A percentile compares a stretch with the other conserved stretches of the same genome.
Conservation (phyloP, 2,888 invertebrate species). For the Eurois occulta region DNA sequence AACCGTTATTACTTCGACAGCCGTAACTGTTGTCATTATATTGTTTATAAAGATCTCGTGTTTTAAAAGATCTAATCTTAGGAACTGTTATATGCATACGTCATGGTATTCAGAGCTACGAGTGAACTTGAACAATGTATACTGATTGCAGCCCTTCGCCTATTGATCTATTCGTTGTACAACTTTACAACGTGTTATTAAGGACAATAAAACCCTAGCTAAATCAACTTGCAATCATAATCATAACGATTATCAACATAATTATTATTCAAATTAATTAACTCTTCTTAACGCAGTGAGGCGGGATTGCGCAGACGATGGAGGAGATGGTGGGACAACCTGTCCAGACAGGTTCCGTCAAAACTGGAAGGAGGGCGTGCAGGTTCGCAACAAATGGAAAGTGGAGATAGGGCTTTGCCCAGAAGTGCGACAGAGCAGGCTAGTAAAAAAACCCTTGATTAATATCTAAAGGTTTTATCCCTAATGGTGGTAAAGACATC, state of each 20-base stretch:
- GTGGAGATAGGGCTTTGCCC: no score
- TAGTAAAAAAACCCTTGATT: no score
- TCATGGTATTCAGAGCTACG: neutral
- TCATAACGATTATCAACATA: neutral
- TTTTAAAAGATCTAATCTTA: constrained; percentile 7
- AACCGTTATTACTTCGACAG: constrained; percentile 30
- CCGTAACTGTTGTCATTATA: constrained; percentile 4
- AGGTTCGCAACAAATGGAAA: no score
- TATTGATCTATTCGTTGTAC: neutral
- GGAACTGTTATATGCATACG: neutral
- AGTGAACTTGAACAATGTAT: neutral
- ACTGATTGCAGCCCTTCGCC: neutral
- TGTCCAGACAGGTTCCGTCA: no score
- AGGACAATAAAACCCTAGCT: neutral
- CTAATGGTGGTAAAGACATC: neutral
- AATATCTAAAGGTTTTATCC: neutral
- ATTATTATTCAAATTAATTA: neutral
- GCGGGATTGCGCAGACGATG: no score
- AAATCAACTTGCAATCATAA: neutral
- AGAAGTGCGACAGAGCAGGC: no score
- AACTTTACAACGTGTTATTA: constrained; percentile 1
- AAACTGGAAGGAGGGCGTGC: no score
- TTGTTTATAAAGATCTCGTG: constrained; percentile 16
- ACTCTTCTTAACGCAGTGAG: no score
- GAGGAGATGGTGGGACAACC: no score